These are phyloP conservation scores for Arothron firmamentum DNA, from an alignment of 2,113 vertebrate genomes.

Conservation along the genomic window DNA sequence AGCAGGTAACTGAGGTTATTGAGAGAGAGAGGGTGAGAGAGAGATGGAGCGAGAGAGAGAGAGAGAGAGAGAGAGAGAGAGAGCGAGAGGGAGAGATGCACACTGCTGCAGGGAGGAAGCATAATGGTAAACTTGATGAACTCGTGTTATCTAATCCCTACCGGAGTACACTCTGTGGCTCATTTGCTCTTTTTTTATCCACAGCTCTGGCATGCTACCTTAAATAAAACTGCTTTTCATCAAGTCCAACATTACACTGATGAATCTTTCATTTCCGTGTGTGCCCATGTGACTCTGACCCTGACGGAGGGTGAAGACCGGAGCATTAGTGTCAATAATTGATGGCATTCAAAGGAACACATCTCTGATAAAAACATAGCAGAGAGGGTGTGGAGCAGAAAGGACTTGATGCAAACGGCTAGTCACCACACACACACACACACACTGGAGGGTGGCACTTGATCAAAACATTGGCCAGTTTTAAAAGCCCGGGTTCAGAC, in stretches of 20 bases:
- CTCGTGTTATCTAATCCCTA: conserved; percentile 68
- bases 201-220: conserved; percentile 23
- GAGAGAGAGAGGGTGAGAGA: too few relatives aligned
- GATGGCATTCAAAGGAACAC: conserved; percentile 37
- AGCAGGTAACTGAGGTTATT: too few relatives aligned
- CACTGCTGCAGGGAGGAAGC: conserved; percentile 41
- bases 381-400: conserved; percentile 16
- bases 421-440: conserved; percentile 12
- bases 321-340: conserved; percentile 56
- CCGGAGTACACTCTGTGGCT: conserved; percentile 34
- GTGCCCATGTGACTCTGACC: conserved; percentile 41
- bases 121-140: conserved; percentile 69
- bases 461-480: not conserved
- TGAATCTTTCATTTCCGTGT: conserved; percentile 53
- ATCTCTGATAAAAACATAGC: conserved; percentile 25
- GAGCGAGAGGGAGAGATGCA: too few relatives aligned
- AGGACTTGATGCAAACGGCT: conserved; percentile 3
- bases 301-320: conserved; percentile 29
- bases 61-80: too few relatives aligned
- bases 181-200: conserved; percentile 5
- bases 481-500: not conserved
- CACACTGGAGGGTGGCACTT: conserved; percentile 11
- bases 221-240: conserved; percentile 38
- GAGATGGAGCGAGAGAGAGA: too few relatives aligned
- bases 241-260: conserved; percentile 17